phyloP scores from a whole-genome alignment of 2,797 vertebrate genomes.

The Cichlasoma orientale region DNA sequence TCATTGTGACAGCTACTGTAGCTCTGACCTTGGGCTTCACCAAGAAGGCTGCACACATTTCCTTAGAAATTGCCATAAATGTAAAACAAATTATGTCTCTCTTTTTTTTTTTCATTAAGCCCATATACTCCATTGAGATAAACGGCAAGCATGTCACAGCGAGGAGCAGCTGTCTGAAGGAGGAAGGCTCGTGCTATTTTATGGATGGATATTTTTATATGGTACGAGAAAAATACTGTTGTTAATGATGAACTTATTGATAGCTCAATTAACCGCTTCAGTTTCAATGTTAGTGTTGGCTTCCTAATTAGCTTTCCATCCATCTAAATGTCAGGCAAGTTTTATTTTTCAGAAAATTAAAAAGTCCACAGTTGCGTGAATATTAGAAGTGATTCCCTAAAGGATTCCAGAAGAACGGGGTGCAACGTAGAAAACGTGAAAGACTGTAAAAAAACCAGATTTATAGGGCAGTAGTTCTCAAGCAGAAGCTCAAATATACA shows the following conservation, averaged over 20 bases:
- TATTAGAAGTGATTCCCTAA: background rate
- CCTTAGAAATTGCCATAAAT: slow-evolving; percentile 11
- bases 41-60: slow-evolving; percentile 14
- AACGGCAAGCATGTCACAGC: background rate
- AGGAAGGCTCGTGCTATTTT: background rate
- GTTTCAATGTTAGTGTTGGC: background rate
- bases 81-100: slow-evolving; percentile 23
- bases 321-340: background rate
- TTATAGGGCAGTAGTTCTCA: background rate
- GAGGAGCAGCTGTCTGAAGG: background rate
- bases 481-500: background rate
- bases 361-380: background rate
- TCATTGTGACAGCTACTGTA: slow-evolving; percentile 73
- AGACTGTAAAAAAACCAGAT: background rate
- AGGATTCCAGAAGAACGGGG: background rate
- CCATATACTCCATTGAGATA: background rate
- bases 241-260: background rate
- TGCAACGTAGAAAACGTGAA: background rate
- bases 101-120: slow-evolving; percentile 2
- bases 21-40: slow-evolving; percentile 74
- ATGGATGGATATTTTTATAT: background rate
- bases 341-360: background rate
- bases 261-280: background rate
- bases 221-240: background rate
- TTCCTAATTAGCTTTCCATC: slow-evolving; percentile 1